Base-by-base conservation (phyloP, 2,113 vertebrate species). In the Sakesphorus luctuosus region DNA sequence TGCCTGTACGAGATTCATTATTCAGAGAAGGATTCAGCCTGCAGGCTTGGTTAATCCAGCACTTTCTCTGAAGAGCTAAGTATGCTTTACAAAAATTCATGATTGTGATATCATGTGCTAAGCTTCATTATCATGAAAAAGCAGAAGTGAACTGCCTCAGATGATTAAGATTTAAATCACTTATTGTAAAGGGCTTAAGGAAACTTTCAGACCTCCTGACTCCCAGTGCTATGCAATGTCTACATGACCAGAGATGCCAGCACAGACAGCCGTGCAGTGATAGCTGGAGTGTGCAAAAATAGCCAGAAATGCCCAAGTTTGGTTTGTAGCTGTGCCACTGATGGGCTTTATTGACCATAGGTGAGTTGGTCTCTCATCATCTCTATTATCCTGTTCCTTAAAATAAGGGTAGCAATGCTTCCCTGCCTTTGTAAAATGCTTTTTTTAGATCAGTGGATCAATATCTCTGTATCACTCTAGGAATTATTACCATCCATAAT, bases 41-140 rank as follows among this genome's bases (percentile, higher is more conserved):
- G 83, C 93, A 94, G 96, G 93, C 72, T 73, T 94, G 88, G 95
- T 96, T 93, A 96, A 94, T 97, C 96, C 93, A 92, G 87, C 84
- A 84, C 89, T 95, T 95, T 87, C 94, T 95, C 87, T 88, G 87
- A 94, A 94, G 94, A 94, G 91, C 94, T 91, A 94, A 95, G 89
- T 93, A 84, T 73, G 89, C 93, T 95, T 95, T 96, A 92, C 90
- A 95, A 68, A 96, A 96, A 96, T 92, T 96, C 86, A 68, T 94
- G 88, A 90, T 97, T 90, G 90, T 95, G 94, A 62, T 96, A 95
- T 93, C 96, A 94, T 94, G 90, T 71, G 86, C 93, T 97, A 92
- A 94, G 93, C 96, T 96, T 94, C 96, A 96, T 96, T 96, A 95
- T 97, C 93, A 89, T 89, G 94, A 94, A 92, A 96, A 96, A 94